phyloP scores from a whole-genome alignment of 2,113 vertebrate species.

The Otolemur garnettii region DNA sequence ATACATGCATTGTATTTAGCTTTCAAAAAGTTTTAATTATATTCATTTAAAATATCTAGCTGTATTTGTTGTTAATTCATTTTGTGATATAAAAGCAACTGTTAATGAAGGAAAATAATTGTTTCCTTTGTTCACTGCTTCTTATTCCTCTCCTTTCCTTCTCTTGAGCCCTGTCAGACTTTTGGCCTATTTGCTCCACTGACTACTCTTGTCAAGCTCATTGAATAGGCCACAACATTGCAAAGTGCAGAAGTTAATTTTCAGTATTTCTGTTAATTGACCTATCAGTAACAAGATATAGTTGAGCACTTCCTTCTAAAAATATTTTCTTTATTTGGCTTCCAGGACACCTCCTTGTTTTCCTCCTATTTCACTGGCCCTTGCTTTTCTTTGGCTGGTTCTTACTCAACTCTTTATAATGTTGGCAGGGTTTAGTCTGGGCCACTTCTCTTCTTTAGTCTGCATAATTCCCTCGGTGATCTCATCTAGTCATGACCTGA shows the following conservation, averaged over 20 bases:
- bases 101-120: neutral
- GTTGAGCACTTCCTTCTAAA: neutral
- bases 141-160: neutral
- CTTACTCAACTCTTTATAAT: neutral
- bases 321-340: neutral
- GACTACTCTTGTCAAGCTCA: neutral
- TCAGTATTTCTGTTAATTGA: neutral
- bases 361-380: neutral
- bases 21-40: neutral
- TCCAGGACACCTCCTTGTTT: neutral
- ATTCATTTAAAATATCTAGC: neutral
- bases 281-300: neutral
- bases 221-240: neutral
- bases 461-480: slow-evolving; percentile 17
- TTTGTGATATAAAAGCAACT: neutral
- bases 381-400: neutral
- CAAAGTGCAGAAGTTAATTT: neutral
- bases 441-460: neutral
- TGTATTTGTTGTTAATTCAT: neutral
- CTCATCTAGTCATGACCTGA: slow-evolving; percentile 4
- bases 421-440: neutral
- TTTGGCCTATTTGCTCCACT: neutral
- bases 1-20: neutral
- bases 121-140: neutral
- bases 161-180: neutral